phyloP scores from a whole-genome alignment of 2,797 vertebrate genomes.

The Urophycis tenuis region DNA sequence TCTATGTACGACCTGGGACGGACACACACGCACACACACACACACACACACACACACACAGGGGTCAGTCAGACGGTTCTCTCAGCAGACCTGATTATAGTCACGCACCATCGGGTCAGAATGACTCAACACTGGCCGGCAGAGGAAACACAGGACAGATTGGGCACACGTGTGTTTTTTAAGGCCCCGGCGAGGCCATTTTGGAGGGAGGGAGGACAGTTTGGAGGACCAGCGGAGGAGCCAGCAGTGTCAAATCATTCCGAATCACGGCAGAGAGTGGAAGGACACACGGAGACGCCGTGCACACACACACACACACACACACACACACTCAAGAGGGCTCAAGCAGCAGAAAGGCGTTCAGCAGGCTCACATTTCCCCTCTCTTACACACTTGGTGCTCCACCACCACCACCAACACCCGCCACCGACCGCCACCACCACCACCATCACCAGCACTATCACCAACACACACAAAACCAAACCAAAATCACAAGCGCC shows the following conservation, averaged over 20 bases:
- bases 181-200: neutral
- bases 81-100: neutral
- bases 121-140: conserved; percentile 50
- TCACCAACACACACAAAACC: conserved; percentile 29
- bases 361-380: conserved; percentile 56
- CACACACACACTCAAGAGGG: conserved; percentile 36
- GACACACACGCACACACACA: conserved; percentile 46
- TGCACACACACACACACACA: conserved; percentile 14
- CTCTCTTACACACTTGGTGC: conserved; percentile 46
- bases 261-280: conserved; percentile 30
- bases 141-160: neutral
- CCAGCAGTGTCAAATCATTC: conserved; percentile 54
- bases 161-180: neutral
- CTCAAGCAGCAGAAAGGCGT: conserved; percentile 34
- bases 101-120: conserved; percentile 23
- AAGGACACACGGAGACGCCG: conserved; percentile 34
- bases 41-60: conserved; percentile 47
- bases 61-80: conserved; percentile 26
- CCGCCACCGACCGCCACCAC: conserved; percentile 4
- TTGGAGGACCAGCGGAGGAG: neutral
- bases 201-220: neutral
- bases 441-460: neutral
- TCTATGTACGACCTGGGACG: conserved; percentile 76
- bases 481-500: conserved; percentile 13
- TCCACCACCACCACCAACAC: conserved; percentile 10